Base-by-base conservation (phyloP, 2,888 invertebrate genomes). In the Cremastinae sp. region DNA sequence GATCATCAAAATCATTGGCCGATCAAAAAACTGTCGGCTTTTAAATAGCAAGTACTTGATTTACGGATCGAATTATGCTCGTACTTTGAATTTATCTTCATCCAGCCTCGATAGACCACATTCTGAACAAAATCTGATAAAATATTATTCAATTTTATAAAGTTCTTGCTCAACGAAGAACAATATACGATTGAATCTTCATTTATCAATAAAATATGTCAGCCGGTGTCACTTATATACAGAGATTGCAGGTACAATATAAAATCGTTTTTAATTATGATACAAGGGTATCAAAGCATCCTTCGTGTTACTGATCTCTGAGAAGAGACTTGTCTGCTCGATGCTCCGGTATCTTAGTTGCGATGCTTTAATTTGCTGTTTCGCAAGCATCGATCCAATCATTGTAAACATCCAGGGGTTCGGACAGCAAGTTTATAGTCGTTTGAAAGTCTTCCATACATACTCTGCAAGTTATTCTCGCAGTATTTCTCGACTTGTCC, bases 381-480 rank as follows among this genome's bases (percentile, higher is more conserved):
- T 99, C 99, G 91, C 99, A 99, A 0, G 98, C 99, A 92, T 99
- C 99, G 75, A 99, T 98, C 99, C 99, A 99, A 90, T 99, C 98
- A 90, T 98, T 98, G 90, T 99, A 99, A 12, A 99, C 99, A 92
- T 99, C 99, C 81, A 99, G 95, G 4, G 99, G 96, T 90, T 99
- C 99, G 7, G 98, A 98, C 74, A 99, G 92, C 86, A 97, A 96
- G 91, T 98, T 98, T 80, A 99, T 98, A 34, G 95, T 94, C 0
- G 98, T 97, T 90, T 99, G 98, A 90, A 97, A 99, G 87, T 97
- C 98, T 91, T 99, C 99, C 86, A 97, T 90, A 87, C 99, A 99
- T 1, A 99, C 98, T 82, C 97, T 92, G 90, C 99, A 99, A 59
- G 95, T 95, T 91, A 99, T 98, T 89, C 95, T 92, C 0, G 98